Conservation (phyloP, 2,113 vertebrate genomes). For the Platichthys flesus region DNA sequence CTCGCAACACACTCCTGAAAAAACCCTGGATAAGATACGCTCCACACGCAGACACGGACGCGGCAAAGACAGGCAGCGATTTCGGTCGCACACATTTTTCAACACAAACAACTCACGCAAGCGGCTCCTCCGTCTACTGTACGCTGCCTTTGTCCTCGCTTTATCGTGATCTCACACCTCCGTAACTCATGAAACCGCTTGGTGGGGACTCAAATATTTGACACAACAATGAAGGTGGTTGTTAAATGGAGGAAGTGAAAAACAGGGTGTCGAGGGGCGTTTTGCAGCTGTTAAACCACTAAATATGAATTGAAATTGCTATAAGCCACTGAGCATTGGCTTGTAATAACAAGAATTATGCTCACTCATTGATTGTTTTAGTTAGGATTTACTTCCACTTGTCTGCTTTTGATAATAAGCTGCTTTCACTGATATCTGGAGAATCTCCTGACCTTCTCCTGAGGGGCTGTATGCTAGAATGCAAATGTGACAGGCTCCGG, state of each 20-base stretch:
- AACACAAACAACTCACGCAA: constrained; percentile 8
- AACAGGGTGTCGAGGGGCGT: not conserved
- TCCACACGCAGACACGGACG: constrained; percentile 29
- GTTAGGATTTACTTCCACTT: not conserved
- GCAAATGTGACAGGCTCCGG: too few species aligned
- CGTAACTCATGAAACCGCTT: constrained; percentile 21
- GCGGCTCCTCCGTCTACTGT: not conserved
- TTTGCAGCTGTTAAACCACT: not conserved
- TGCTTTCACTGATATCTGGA: too few species aligned
- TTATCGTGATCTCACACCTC: constrained; percentile 30
- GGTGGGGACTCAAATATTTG: constrained; percentile 41
- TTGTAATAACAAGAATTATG: constrained; percentile 24
- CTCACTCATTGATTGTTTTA: not conserved
- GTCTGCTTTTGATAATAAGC: not conserved
- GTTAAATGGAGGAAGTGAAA: constrained; percentile 21
- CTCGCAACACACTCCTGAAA: constrained; percentile 48
- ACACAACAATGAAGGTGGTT: constrained; percentile 32
- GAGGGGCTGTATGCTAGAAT: too few species aligned
- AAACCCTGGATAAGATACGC: constrained; percentile 60
- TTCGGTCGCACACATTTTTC: constrained; percentile 3
- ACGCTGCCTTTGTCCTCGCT: constrained; percentile 24
- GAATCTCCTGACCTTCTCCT: too few species aligned
- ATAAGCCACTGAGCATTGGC: not conserved
- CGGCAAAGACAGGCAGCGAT: constrained; percentile 29
- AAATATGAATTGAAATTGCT: constrained; percentile 4